phyloP scores from a whole-genome alignment of 1,140 invertebrate species.

The Idris sp. region DNA sequence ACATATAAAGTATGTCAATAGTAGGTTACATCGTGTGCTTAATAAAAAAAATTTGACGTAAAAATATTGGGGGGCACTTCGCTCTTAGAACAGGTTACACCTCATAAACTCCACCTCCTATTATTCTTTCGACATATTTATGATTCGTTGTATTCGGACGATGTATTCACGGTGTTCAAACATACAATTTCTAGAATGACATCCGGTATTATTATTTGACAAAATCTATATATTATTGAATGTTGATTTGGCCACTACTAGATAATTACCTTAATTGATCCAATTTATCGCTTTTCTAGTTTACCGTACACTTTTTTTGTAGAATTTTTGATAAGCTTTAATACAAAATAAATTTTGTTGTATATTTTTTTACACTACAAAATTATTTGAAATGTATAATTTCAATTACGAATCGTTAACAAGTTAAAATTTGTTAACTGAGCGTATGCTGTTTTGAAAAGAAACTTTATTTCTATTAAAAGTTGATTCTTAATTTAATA shows the following conservation, averaged over 20 bases:
- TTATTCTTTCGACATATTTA: conserved; percentile 40
- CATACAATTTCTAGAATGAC: conserved; percentile 20
- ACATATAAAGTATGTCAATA: conserved; percentile 18
- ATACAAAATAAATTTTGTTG: no score
- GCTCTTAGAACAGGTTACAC: conserved; percentile 14
- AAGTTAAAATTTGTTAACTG: no score
- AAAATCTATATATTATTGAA: conserved; percentile 18
- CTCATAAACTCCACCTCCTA: conserved; percentile 20
- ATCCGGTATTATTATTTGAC: conserved; percentile 32
- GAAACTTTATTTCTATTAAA: no score
- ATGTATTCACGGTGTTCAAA: conserved; percentile 12
- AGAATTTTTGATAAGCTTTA: no score
- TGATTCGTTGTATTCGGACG: conserved; percentile 31
- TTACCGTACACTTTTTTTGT: no score
- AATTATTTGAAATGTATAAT: no score
- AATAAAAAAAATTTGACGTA: conserved; percentile 18
- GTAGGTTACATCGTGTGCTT: conserved; percentile 13
- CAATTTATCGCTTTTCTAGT: background rate
- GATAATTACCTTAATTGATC: background rate
- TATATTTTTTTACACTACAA: no score
- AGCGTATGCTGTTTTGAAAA: no score
- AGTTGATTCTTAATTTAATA: no score
- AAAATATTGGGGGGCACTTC: conserved; percentile 9
- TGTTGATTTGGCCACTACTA: conserved; percentile 13
- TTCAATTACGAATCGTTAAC: no score